phyloP scores from a whole-genome alignment of 2,797 vertebrate species.

The Gallinago solitaria region DNA sequence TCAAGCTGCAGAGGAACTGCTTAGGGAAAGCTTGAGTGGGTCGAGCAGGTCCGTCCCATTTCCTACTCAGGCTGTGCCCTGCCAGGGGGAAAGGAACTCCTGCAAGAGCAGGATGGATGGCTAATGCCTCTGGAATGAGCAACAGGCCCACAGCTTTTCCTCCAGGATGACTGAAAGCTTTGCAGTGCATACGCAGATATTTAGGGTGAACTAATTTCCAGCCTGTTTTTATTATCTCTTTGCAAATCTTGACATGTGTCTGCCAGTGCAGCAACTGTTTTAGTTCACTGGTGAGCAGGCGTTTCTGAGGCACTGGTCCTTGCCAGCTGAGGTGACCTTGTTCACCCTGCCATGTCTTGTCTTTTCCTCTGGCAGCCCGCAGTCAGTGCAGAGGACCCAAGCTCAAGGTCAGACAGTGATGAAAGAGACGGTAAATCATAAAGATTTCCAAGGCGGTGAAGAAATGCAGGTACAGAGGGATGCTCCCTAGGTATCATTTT shows the following conservation, averaged over 20 bases:
- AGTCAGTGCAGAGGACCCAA: background rate
- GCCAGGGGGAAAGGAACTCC: background rate
- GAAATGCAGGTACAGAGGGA: background rate
- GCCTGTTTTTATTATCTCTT: background rate
- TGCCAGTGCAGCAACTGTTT: background rate
- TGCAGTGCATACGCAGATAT: background rate
- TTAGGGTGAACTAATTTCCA: background rate
- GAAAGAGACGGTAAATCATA: background rate
- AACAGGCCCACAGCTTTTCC: background rate
- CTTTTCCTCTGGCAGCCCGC: background rate
- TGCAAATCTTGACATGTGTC: background rate
- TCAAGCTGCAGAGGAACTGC: background rate
- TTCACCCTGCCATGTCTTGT: background rate
- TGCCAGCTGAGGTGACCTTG: background rate
- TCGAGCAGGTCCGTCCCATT: rapidly evolving
- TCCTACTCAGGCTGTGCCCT: background rate
- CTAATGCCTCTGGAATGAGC: background rate
- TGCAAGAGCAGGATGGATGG: background rate
- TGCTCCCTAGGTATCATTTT: background rate
- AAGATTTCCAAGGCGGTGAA: background rate
- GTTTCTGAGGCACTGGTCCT: background rate
- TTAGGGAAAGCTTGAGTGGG: background rate
- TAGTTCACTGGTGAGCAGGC: background rate
- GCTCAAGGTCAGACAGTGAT: background rate
- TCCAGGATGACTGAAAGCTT: background rate